Base-by-base conservation (phyloP, 2,888 invertebrate genomes). In the Meiosimyza platycephala region DNA sequence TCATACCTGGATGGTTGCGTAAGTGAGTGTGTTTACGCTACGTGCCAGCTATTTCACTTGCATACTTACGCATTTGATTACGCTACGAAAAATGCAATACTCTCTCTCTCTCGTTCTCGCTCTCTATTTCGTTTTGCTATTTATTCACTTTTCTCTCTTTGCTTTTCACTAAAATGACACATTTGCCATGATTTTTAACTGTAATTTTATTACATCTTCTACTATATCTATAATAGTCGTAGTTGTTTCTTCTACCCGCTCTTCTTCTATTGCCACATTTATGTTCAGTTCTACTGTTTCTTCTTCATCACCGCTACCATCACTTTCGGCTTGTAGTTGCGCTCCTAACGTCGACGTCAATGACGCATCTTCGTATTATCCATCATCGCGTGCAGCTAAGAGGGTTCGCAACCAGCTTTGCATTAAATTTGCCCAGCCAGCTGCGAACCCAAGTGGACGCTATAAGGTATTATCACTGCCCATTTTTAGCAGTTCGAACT, bases 401-500 rank as follows among this genome's bases (percentile, higher is more conserved):
- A 90, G 90, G 90, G 87, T 83, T 85, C 90, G 89, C 90, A 91
- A 87, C 91, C 91, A 91, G 89, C 90, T 90, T 89, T 89, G 87
- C 90, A 91, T 89, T 88, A 91, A 89, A 88, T 91, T 91, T 91
- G 91, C 91, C 90, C 91, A 89, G 89, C 90, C 87, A 87, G 91
- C 86, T 80, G 85, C 87, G 87, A 88, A 88, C 88, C 88, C 87
- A 79, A 86, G 82, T 82, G 87, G 87, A 79, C 86, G 88, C 84
- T 88, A 88, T 87, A 88, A 87, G 77, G 79, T 78, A 78, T 85
- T 86, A 28, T 87, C 87, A 55, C 93, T 93, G 86, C 93, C 94
- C 95, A 95, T 95, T 89, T 93, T 93, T 85, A 95, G 91, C 86
- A 95, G 90, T 89, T 94, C 93, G 90, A 95, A 90, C 86, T 95